Base-by-base conservation (phyloP, 2,113 vertebrate species). In the Oceanites oceanicus region DNA sequence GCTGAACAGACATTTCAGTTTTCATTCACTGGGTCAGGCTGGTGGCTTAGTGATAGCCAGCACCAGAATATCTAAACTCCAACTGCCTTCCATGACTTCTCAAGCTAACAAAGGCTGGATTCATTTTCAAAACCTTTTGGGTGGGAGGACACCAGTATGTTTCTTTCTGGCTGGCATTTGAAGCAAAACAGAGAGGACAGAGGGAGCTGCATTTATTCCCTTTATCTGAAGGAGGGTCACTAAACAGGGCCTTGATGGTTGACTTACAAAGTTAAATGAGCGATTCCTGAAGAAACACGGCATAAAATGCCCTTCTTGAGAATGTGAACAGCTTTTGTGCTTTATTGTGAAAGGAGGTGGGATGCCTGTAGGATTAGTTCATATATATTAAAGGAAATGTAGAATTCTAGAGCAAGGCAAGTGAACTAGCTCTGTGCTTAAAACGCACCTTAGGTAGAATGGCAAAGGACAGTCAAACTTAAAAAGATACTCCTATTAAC, bases 131-230 rank as follows among this genome's bases (percentile, higher is more conserved):
- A 93, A 92, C 52, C 40, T 86, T 91, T 78, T 68, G 91, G 79
- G 96, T 97, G 83, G 94, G 94, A 97, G 91, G 86, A 86, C 61
- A 89, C 52, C 88, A 75, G 83, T 59, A 77, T 34, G 86, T 94
- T 94, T 94, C 94, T 75, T 96, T 95, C 91, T 92, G 68, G 56
- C 36, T 96, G 90, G 82, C 88, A 95, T 97, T 92, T 92, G 91
- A 91, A 95, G 88, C 65, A 84, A 77, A 93, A 80, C 79, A 84
- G 71, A 74, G 77, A 71, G 68, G 78, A 92, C 19, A 95, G 65
- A 92, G 63, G 26, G 55, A 81, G 79, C 83, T 49, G 79, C 65
- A 72, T 94, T 95, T 88, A 66, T 81, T 84, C 68, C 27, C 32
- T 92, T 88, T 96, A 86, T 94, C 86, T 88, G 95, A 86, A 94